These are phyloP conservation scores for Alloplasta piceator DNA, from an alignment of 2,888 invertebrate species.

Conservation along the genomic window DNA sequence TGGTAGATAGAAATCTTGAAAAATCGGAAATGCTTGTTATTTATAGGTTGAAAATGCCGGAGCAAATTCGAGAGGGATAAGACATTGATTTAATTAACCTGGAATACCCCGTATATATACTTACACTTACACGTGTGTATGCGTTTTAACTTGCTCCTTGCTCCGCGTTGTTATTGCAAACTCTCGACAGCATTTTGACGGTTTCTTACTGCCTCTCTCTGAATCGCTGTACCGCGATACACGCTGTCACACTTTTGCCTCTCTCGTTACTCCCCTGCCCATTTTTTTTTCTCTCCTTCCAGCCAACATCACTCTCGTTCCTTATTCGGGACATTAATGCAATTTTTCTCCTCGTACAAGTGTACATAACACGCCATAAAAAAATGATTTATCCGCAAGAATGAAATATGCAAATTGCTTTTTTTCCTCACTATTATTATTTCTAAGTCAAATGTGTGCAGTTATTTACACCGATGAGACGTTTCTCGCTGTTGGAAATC, in stretches of 20 bases:
- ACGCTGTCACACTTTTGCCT: slow-evolving; percentile 28
- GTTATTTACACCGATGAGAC: too few relatives aligned
- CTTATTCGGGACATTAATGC: slow-evolving; percentile 27
- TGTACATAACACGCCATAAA: not conserved
- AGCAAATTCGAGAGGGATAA: too few relatives aligned
- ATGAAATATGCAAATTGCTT: not conserved
- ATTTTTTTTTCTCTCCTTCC: not conserved
- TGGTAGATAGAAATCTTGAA: too few relatives aligned
- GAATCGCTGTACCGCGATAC: not conserved
- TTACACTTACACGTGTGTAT: too few relatives aligned
- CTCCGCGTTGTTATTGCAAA: slow-evolving; percentile 13
- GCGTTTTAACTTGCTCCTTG: not conserved
- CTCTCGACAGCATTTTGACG: slow-evolving; percentile 34
- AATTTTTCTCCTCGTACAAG: slow-evolving; percentile 13
- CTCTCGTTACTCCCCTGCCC: not conserved
- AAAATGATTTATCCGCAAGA: not conserved
- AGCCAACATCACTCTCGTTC: slow-evolving; percentile 31
- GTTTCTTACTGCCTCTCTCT: slow-evolving; percentile 15
- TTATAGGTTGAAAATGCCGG: too few relatives aligned
- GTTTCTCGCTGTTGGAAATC: too few relatives aligned
- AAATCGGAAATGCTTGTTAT: too few relatives aligned
- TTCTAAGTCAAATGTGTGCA: too few relatives aligned
- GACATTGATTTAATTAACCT: too few relatives aligned
- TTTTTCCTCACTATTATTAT: not conserved
- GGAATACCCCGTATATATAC: not conserved